Conservation (phyloP, 1,140 invertebrate species). For the Hirudo medicinalis region DNA sequence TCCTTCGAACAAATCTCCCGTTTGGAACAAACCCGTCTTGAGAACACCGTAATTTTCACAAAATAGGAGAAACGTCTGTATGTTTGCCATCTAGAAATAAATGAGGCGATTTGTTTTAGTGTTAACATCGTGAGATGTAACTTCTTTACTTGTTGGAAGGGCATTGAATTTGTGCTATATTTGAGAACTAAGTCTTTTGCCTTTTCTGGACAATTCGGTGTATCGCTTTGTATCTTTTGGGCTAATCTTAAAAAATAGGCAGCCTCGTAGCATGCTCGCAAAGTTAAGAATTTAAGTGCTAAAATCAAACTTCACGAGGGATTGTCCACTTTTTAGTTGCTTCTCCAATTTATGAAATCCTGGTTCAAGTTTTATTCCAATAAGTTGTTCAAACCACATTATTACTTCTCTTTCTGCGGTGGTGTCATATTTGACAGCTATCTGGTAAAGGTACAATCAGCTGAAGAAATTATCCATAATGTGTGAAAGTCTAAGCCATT, state of each 20-base stretch:
- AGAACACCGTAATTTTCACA: slow-evolving; percentile 28
- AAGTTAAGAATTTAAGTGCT: too few relatives aligned
- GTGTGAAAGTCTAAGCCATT: background rate
- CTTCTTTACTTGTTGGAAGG: slow-evolving; percentile 21
- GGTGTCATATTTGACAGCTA: slow-evolving; percentile 8
- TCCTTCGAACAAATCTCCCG: slow-evolving; percentile 32
- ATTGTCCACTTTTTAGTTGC: slow-evolving; percentile 6
- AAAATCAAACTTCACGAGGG: slow-evolving; percentile 3
- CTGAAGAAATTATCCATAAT: background rate
- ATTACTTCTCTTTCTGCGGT: slow-evolving; percentile 11
- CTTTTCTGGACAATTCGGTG: slow-evolving; percentile 16
- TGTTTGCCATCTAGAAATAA: slow-evolving; percentile 30
- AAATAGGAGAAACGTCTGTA: slow-evolving; percentile 29
- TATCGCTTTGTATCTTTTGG: slow-evolving; percentile 15
- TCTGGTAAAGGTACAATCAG: background rate
- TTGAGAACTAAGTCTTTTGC: slow-evolving; percentile 37
- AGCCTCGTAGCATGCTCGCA: slow-evolving; percentile 3
- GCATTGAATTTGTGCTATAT: slow-evolving; percentile 19
- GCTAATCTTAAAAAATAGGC: slow-evolving; percentile 5
- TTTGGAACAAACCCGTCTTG: slow-evolving; percentile 31
- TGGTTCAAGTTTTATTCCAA: slow-evolving; percentile 7
- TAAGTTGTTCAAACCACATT: slow-evolving; percentile 7
- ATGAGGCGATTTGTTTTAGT: background rate
- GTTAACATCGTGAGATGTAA: background rate
- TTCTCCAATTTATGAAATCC: slow-evolving; percentile 12